phyloP scores from a whole-genome alignment of 1,140 invertebrate genomes.

The Sycophaga agraensis region DNA sequence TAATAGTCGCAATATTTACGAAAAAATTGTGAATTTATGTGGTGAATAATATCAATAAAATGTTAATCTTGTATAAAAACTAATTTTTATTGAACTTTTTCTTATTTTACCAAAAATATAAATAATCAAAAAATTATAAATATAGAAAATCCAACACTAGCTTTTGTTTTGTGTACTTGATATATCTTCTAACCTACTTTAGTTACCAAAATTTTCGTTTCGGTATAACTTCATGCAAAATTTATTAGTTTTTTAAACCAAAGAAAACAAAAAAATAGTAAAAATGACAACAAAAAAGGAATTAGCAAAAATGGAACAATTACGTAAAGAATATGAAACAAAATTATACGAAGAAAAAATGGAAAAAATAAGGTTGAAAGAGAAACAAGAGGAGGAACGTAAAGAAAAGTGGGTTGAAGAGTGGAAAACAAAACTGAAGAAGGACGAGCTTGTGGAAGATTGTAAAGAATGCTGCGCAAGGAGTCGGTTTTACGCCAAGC shows the following conservation, averaged over 20 bases:
- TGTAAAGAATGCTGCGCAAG: conserved; percentile 26
- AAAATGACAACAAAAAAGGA: neutral
- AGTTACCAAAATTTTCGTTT: too few species aligned
- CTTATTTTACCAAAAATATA: too few species aligned
- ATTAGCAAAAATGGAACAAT: too few species aligned
- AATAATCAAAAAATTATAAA: too few species aligned
- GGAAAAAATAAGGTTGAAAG: neutral
- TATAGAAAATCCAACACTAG: too few species aligned
- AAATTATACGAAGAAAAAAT: neutral
- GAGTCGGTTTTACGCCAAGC: conserved; percentile 28
- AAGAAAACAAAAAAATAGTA: neutral
- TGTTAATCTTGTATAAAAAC: too few species aligned
- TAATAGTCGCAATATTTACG: too few species aligned
- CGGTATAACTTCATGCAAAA: neutral
- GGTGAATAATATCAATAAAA: too few species aligned
- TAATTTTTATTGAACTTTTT: too few species aligned
- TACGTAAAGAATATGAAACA: neutral
- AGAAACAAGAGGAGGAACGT: conserved; percentile 16
- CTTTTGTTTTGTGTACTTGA: too few species aligned
- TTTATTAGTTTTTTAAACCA: neutral
- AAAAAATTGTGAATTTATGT: too few species aligned
- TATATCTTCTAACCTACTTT: conserved; percentile 1
- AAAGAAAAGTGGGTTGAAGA: conserved; percentile 32
- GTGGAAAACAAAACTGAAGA: conserved; percentile 29
- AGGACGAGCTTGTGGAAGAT: conserved; percentile 27